These are phyloP conservation scores for Entelurus aequoreus DNA, from an alignment of 2,113 vertebrate species.

Conservation along the genomic window DNA sequence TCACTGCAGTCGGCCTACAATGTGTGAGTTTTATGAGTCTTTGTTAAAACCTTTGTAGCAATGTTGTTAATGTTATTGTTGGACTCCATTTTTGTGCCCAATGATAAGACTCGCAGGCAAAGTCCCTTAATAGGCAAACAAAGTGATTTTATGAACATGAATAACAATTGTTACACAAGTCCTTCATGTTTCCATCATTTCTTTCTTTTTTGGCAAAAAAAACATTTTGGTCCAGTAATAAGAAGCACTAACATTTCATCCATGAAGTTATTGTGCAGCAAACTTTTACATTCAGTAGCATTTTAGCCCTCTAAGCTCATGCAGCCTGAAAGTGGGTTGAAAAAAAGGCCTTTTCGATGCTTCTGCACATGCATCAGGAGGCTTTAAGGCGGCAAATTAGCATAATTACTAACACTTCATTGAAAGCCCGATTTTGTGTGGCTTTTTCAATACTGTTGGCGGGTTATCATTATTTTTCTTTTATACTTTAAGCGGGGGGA, in stretches of 20 bases:
- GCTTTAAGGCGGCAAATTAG: constrained; percentile 37
- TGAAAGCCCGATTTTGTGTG: no score
- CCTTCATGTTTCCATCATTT: constrained; percentile 30
- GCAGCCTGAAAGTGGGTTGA: constrained; percentile 65
- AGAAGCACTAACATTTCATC: constrained; percentile 44
- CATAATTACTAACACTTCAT: no score
- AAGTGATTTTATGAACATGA: constrained; percentile 65
- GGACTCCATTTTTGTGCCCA: no score
- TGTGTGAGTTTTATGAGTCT: no score
- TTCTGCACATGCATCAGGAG: not conserved
- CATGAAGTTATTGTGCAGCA: constrained; percentile 48
- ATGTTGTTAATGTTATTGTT: no score
- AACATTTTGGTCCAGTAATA: constrained; percentile 68
- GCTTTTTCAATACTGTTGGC: not conserved
- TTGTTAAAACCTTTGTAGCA: no score
- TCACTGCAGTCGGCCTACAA: no score
- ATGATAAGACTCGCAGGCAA: not conserved
- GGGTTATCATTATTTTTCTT: not conserved
- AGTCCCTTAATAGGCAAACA: constrained; percentile 54
- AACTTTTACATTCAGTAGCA: constrained; percentile 75
- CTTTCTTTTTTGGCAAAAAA: constrained; percentile 13
- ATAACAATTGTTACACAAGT: constrained; percentile 57
- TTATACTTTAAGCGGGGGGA: constrained; percentile 53
- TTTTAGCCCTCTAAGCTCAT: constrained; percentile 72
- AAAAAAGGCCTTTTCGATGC: constrained; percentile 17